Percentiles rank a stretch among this genome's conserved stretches.
phyloP scores from a whole-genome alignment of 2,888 invertebrate genomes.

The Bibio marci region DNA sequence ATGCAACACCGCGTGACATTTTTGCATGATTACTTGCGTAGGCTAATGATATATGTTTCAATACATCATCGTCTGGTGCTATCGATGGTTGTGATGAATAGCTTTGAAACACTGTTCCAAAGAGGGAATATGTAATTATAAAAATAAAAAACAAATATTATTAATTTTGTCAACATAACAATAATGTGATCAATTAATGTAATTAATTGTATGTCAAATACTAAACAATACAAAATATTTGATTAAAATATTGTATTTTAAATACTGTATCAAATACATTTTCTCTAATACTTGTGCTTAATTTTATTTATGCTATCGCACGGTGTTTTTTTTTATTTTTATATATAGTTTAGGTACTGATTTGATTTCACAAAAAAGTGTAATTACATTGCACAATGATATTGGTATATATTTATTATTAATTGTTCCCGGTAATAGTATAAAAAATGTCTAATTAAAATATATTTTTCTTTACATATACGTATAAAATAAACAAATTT shows the following conservation, averaged over 20 bases:
- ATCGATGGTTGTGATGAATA: conserved; percentile 65
- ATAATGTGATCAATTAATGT: neutral
- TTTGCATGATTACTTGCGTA: conserved; percentile 79
- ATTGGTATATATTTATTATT: too few species aligned
- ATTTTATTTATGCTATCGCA: too few species aligned
- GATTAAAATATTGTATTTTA: neutral
- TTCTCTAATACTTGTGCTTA: too few species aligned
- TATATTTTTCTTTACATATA: too few species aligned
- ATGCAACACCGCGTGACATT: conserved; percentile 74
- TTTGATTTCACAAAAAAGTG: too few species aligned
- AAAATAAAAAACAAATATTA: conserved; percentile 6
- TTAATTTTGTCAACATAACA: neutral
- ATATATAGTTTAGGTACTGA: too few species aligned
- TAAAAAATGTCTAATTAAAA: too few species aligned
- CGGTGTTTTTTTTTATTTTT: too few species aligned
- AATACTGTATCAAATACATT: too few species aligned
- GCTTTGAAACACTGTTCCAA: conserved; percentile 66
- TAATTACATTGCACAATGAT: too few species aligned
- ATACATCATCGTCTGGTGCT: conserved; percentile 85
- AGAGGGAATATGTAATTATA: conserved; percentile 36
- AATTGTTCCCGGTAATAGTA: too few species aligned
- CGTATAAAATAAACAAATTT: too few species aligned
- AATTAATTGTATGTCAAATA: neutral
- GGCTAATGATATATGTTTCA: conserved; percentile 64
- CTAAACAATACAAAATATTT: neutral